Evolutionary conservation across 2,113 vertebrate species (phyloP), one percentile per base, ranked within the genome.

Genomic region (Ornithorhynchus anatinus): DNA sequence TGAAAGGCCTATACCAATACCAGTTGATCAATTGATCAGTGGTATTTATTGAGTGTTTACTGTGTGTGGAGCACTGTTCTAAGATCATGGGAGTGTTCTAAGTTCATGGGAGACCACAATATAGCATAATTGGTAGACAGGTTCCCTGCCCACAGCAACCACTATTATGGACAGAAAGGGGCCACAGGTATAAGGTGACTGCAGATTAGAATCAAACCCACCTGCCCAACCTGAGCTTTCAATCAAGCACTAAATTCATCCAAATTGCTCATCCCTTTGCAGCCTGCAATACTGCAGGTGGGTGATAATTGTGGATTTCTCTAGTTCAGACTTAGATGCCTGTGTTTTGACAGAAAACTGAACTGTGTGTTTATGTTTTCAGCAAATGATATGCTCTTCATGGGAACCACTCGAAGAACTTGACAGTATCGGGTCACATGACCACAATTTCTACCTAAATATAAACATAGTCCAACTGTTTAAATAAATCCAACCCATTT

Each of bases 401-500:
- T 44, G 29, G 11, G 5, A 64, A 10, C 38, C 10, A 37, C 43
- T 73, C 23, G 32, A 17, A 59, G 66, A 20, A 50, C 47, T 31
- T 51, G 45, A 60, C 29, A 45, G 23, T 47, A 1, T 64, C 68
- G 23, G 10, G 8, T 35, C 37, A 51, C 13, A 27, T 40, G 31
- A 54, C 71, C 23, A 61, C 60, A 63, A 51, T 68, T 68, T 58
- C 27, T 70, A 43, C 12, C 4, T n/a, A 69, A 53, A 45, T 68
- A 23, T 38, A 65, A 71, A 50, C 10, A 61, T 14, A 69, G 20
- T 42, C 8, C 2, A 65, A 62, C 25, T 53, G 12, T 76, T 69
- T 38, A 44, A 65, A 35, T 36, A 59, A 61, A 69, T 3, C 19
- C 13, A 42, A 51, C n/a, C 2, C 4, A 53, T 53, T 67, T 79